Conservation (phyloP, 1,140 invertebrate genomes). For the Drosophila nannoptera region DNA sequence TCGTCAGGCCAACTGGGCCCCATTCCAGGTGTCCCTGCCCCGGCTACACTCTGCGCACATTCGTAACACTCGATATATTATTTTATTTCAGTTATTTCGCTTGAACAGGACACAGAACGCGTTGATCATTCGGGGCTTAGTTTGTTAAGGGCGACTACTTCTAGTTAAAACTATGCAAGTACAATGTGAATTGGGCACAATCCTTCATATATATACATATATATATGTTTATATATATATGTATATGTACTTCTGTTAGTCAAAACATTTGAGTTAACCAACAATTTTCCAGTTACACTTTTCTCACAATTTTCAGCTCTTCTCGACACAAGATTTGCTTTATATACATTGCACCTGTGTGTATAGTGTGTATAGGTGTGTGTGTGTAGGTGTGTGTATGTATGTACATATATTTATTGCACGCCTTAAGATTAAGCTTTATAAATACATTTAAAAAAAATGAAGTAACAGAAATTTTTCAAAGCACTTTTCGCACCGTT, state of each 20-base stretch:
- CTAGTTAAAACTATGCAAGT: slow-evolving; percentile 46
- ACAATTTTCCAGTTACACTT: slow-evolving; percentile 17
- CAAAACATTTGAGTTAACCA: slow-evolving; percentile 29
- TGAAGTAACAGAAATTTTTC: background rate
- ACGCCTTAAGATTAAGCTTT: slow-evolving; percentile 43
- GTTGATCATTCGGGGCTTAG: slow-evolving; percentile 41
- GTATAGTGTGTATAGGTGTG: slow-evolving; percentile 12
- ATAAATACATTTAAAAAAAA: slow-evolving; percentile 33
- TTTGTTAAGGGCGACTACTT: slow-evolving; percentile 34
- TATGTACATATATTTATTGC: slow-evolving; percentile 53
- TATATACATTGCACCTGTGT: slow-evolving; percentile 45
- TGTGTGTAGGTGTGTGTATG: slow-evolving; percentile 16
- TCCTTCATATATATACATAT: background rate
- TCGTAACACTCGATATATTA: slow-evolving; percentile 38
- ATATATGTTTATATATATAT: slow-evolving; percentile 7
- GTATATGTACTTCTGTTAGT: slow-evolving; percentile 5
- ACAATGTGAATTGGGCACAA: slow-evolving; percentile 35
- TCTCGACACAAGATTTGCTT: slow-evolving; percentile 9
- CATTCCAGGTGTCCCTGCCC: too few species aligned
- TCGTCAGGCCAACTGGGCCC: background rate
- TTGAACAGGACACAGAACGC: slow-evolving; percentile 60
- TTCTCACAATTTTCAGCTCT: slow-evolving; percentile 4
- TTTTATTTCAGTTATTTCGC: slow-evolving; percentile 49
- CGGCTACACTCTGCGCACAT: too few species aligned
- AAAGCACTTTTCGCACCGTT: too few species aligned